Conservation (phyloP, 2,888 invertebrate genomes). For the Trichopria drosophilae region DNA sequence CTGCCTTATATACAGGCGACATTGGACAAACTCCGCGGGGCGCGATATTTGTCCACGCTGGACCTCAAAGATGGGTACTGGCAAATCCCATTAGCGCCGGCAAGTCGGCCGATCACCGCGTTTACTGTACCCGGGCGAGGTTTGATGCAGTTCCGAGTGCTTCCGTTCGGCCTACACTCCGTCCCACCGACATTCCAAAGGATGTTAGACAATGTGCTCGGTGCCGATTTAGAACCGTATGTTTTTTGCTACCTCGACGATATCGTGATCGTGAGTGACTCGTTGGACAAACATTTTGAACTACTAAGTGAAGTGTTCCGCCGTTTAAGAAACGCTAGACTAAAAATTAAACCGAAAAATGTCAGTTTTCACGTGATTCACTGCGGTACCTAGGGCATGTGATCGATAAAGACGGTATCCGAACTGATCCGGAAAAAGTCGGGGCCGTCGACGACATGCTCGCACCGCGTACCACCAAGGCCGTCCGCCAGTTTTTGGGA, state of each 20-base stretch:
- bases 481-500: neutral
- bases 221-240: neutral
- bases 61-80: slow-evolving; percentile 45
- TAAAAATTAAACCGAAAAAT: neutral
- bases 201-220: neutral
- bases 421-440: no score
- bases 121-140: slow-evolving; percentile 39
- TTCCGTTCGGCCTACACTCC: neutral
- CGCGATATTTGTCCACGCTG: slow-evolving; percentile 43
- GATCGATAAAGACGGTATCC: slow-evolving; percentile 9
- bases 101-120: slow-evolving; percentile 39
- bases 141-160: neutral
- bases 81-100: slow-evolving; percentile 37
- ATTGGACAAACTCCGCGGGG: slow-evolving; percentile 41
- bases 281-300: neutral
- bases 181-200: neutral
- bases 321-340: neutral
- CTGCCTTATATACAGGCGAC: slow-evolving; percentile 42
- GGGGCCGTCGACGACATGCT: neutral
- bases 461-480: neutral
- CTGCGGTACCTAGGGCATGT: no score
- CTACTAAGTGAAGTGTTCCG: neutral
- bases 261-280: slow-evolving; percentile 17
- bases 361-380: no score
- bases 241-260: slow-evolving; percentile 25